A percentile compares a stretch with the other conserved stretches of the same genome.
Evolutionary conservation across 64 coral and sea anemone genomes (phyloP).

Genomic region (Montipora cactus): DNA sequence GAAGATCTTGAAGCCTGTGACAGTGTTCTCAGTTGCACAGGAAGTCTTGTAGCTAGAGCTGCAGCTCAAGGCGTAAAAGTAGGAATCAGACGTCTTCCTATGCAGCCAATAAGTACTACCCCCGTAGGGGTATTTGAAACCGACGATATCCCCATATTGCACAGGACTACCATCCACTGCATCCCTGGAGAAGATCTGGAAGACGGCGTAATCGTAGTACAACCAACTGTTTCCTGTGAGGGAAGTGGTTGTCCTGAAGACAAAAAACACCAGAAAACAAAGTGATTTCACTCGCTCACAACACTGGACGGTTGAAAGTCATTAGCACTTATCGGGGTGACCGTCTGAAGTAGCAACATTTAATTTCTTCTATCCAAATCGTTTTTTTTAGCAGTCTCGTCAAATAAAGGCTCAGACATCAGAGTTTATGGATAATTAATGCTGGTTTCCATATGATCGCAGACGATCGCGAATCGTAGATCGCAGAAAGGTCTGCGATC

Average conservation of each 20-base stretch:
- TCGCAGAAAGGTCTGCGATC: too few relatives aligned
- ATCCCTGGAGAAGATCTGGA: conserved; percentile 73
- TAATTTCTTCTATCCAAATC: too few relatives aligned
- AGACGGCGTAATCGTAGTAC: background rate
- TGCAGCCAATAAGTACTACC: conserved; percentile 38
- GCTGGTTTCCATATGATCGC: too few relatives aligned
- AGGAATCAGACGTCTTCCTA: background rate
- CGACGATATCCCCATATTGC: conserved; percentile 69
- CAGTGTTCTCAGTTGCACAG: conserved; percentile 5
- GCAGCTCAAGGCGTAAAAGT: conserved; percentile 38
- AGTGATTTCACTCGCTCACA: background rate
- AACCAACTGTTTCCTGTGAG: conserved; percentile 35
- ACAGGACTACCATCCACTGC: conserved; percentile 71
- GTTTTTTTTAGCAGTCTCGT: too few relatives aligned
- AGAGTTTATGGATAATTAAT: too few relatives aligned
- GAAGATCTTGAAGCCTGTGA: conserved; percentile 77
- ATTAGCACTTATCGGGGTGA: too few relatives aligned
- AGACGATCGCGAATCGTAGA: too few relatives aligned
- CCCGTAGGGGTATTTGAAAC: conserved; percentile 45
- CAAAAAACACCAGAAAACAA: background rate
- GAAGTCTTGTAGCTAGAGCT: background rate
- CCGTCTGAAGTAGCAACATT: too few relatives aligned
- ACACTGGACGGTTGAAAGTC: too few relatives aligned
- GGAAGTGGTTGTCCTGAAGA: background rate
- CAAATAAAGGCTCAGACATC: too few relatives aligned